Conservation (phyloP, 2,888 invertebrate genomes). For the Eupithecia abbreviata region DNA sequence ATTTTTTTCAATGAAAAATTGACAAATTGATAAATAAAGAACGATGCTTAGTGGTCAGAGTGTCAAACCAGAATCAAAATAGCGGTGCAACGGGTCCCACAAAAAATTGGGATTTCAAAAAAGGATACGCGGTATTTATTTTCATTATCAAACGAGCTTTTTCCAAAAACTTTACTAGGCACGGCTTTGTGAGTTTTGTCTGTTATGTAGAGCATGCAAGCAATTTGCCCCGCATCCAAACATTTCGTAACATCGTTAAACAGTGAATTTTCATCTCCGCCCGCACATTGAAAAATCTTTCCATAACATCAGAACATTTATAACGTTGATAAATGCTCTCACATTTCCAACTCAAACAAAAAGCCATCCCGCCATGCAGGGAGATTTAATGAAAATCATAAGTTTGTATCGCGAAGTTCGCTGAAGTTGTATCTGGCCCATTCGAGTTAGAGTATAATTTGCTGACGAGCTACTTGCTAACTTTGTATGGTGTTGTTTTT, state of each 20-base stretch:
- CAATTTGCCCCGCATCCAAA: not conserved
- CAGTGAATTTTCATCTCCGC: slow-evolving; percentile 4
- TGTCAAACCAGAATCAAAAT: not conserved
- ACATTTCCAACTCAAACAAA: slow-evolving; percentile 31
- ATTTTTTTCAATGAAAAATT: not conserved
- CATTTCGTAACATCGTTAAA: slow-evolving; percentile 12
- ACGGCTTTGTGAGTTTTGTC: not conserved
- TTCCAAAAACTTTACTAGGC: not conserved
- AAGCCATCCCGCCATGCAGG: slow-evolving; percentile 37
- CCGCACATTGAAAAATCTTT: slow-evolving; percentile 10
- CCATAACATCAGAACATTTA: slow-evolving; percentile 19
- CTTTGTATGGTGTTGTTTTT: slow-evolving; percentile 40
- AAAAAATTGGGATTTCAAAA: too few species aligned
- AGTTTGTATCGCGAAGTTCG: slow-evolving; percentile 72
- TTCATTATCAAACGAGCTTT: not conserved
- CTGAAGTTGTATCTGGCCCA: slow-evolving; percentile 61
- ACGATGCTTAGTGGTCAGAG: not conserved
- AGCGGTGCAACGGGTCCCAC: too few species aligned
- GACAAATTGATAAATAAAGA: not conserved
- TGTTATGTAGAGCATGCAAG: not conserved
- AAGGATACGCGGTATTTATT: too few species aligned
- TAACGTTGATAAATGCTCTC: slow-evolving; percentile 25
- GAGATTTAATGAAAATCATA: slow-evolving; percentile 73
- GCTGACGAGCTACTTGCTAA: slow-evolving; percentile 73
- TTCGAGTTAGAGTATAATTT: slow-evolving; percentile 66